Evolutionary conservation across 2,797 vertebrate genomes (phyloP), one percentile per base, ranked within the genome.

Genomic region (Neopelma chrysocephalum): DNA sequence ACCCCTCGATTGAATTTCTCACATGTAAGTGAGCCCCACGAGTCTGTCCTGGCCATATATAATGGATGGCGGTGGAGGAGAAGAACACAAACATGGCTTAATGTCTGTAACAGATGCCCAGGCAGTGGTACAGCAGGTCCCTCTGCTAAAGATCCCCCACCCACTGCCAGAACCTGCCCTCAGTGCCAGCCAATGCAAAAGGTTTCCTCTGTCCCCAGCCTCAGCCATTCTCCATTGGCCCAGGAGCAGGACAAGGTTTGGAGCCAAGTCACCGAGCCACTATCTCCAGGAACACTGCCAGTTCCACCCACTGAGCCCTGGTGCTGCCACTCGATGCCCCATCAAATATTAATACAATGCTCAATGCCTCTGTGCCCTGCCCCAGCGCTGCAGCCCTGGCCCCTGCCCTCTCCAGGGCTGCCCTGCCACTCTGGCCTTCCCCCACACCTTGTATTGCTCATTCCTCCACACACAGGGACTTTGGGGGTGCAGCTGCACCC

Each of bases 291-390:
- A 82, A 54, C 1, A 2, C 76, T 0, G 5, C 76, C 12, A 29
- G 68, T 80, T 85, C 76, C 86, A 82, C 26, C 71, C 86, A 36
- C 73, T 9, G 51, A 92, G 81, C 84, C 23, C 12, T 2, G 2
- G 42, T 5, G 3, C 47, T 94, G 94, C 87, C 58, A 96, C 93
- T 87, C 6, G 84, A 96, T 94, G 90, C 94, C 60, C 58, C 62
- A 6, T 96, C 75, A 95, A 96, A 93, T 95, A 96, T 96, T 96
- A 85, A 96, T 79, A 54, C 1, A 29, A 31, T 12, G 69, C 42
- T 93, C 53, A 21, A 31, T 32, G 66, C 9, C 61, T 73, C 50
- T n/a, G 29, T 76, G 73, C 79, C 58, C 38, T 38, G n/a, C 32
- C 25, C 42, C 71, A 38, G 68, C 11, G 0, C 60, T 29, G 56